Conservation (phyloP, 2,797 vertebrate species). For the Gymnopithys bicolor region DNA sequence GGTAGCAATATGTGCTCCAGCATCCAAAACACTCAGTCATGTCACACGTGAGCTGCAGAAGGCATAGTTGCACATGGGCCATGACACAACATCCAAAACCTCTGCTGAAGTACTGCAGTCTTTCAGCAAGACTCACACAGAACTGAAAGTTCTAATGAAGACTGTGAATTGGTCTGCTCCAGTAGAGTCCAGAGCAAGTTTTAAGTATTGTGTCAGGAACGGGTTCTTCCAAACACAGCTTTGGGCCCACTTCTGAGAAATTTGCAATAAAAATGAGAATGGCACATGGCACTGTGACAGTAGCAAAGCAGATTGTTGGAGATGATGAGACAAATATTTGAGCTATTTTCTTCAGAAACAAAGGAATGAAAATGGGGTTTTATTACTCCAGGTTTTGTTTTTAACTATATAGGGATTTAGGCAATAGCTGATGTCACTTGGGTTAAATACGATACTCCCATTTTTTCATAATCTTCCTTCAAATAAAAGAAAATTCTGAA, state of each 20-base stretch:
- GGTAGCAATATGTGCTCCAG: background rate
- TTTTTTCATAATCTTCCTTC: background rate
- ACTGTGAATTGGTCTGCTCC: background rate
- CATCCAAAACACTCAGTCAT: background rate
- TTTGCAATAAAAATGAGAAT: background rate
- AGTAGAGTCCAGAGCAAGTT: background rate
- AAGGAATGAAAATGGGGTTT: background rate
- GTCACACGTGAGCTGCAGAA: background rate
- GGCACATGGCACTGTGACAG: too few species aligned
- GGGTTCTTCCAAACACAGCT: background rate
- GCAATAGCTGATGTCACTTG: background rate
- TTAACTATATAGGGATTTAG: background rate
- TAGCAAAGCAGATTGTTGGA: background rate
- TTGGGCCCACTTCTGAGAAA: background rate
- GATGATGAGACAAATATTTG: accelerated
- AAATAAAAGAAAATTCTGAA: background rate
- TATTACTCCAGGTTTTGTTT: background rate
- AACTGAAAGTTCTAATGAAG: background rate
- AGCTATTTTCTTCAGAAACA: background rate
- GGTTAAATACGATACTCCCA: background rate
- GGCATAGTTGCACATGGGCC: accelerated
- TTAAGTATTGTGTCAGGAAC: background rate
- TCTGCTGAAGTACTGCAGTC: background rate
- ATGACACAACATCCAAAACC: accelerated
- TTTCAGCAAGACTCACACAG: background rate